These are phyloP conservation scores for Pecten maximus DNA, from an alignment of 2,888 invertebrate genomes.

Conservation along the genomic window DNA sequence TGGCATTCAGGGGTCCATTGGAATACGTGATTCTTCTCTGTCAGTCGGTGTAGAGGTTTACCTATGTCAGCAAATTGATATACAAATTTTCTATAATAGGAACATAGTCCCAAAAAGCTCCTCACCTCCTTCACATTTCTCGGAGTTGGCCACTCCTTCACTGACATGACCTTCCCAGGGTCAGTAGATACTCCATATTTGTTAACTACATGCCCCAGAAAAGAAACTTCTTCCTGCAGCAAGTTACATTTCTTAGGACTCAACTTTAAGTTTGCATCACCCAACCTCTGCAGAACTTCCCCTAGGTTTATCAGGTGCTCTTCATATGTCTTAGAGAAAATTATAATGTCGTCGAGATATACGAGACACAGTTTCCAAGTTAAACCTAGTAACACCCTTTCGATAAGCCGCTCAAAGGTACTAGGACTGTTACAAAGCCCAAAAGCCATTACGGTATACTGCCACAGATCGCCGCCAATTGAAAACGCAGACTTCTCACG, in stretches of 20 bases:
- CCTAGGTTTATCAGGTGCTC: slow-evolving; percentile 49
- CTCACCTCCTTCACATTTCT: slow-evolving; percentile 45
- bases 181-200: slow-evolving; percentile 46
- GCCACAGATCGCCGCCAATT: slow-evolving; percentile 46
- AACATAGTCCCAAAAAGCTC: slow-evolving; percentile 50
- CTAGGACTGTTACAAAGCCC: slow-evolving; percentile 53
- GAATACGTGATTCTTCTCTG: slow-evolving; percentile 42
- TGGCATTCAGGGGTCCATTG: slow-evolving; percentile 49
- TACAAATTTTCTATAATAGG: too few relatives aligned
- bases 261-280: slow-evolving; percentile 46
- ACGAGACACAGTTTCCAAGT: slow-evolving; percentile 48
- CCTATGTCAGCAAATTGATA: slow-evolving; percentile 47
- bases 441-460: slow-evolving; percentile 52
- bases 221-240: slow-evolving; percentile 40
- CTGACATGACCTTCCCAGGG: slow-evolving; percentile 44
- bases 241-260: slow-evolving; percentile 42
- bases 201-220: slow-evolving; percentile 44
- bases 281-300: slow-evolving; percentile 52
- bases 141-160: slow-evolving; percentile 46
- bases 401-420: slow-evolving; percentile 55
- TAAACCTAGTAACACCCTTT: slow-evolving; percentile 50
- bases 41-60: slow-evolving; percentile 47
- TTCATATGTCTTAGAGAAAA: slow-evolving; percentile 49
- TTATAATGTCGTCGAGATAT: slow-evolving; percentile 57
- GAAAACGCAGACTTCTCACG: slow-evolving; percentile 47